Percentiles rank a stretch among this genome's conserved stretches.
Conservation (phyloP, 2,113 vertebrate genomes). For the Oceanites oceanicus region DNA sequence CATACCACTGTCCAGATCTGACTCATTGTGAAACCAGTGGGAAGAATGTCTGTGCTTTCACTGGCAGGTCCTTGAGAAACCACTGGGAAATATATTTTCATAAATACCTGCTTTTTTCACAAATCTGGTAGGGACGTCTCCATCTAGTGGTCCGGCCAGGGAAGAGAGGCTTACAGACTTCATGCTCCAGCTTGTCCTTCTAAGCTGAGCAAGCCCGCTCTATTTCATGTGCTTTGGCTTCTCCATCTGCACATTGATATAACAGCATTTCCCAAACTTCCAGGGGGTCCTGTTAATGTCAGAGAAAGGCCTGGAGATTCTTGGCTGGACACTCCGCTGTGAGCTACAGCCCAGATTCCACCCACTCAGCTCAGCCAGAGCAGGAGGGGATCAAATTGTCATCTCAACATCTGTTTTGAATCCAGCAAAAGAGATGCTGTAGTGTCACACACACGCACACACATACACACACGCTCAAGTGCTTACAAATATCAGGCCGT, state of each 20-base stretch:
- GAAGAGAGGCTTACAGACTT: background rate
- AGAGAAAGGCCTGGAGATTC: slow-evolving; percentile 46
- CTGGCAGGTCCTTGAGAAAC: background rate
- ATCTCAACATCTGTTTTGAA: slow-evolving; percentile 58
- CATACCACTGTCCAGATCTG: background rate
- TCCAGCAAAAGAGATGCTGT: background rate
- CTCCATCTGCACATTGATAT: background rate
- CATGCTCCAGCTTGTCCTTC: background rate
- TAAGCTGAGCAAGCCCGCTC: background rate
- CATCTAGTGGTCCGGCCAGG: slow-evolving; percentile 6
- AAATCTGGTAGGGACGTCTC: background rate
- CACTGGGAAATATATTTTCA: background rate
- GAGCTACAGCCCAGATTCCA: slow-evolving; percentile 45
- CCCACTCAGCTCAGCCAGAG: slow-evolving; percentile 45
- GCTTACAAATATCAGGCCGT: background rate
- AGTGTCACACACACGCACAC: background rate
- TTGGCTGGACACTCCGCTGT: slow-evolving; percentile 4
- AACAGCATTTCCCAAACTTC: slow-evolving; percentile 37
- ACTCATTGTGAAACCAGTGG: background rate
- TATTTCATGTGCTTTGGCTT: background rate
- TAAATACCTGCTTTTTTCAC: background rate
- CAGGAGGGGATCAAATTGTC: slow-evolving; percentile 49
- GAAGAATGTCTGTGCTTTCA: background rate
- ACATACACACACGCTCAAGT: background rate
- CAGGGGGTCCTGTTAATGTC: slow-evolving; percentile 49